phyloP scores from a whole-genome alignment of 2,113 vertebrate genomes.

The Dasyornis broadbenti region DNA sequence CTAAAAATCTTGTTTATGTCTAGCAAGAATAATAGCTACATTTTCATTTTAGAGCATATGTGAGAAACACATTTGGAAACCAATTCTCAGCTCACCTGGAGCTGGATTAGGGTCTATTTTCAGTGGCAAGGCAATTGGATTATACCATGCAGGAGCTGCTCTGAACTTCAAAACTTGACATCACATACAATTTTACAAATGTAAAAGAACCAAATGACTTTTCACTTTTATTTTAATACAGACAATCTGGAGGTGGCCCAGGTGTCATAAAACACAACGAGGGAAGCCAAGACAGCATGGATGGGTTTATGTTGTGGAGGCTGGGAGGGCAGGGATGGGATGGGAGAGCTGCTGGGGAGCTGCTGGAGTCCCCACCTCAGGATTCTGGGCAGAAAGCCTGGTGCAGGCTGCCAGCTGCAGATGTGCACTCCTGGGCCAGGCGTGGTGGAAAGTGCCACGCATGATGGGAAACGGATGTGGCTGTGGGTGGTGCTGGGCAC shows the following conservation, averaged over 20 bases:
- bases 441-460: accelerated
- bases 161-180: neutral
- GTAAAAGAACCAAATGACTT: neutral
- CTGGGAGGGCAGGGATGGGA: neutral
- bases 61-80: conserved; percentile 58
- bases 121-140: neutral
- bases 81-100: neutral
- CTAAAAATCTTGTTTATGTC: neutral
- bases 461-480: neutral
- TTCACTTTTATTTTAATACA: neutral
- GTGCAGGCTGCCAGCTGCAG: neutral
- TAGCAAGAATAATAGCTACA: neutral
- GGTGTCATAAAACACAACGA: neutral
- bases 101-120: neutral
- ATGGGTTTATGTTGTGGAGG: accelerated
- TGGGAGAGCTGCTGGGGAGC: neutral
- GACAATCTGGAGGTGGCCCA: neutral
- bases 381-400: neutral
- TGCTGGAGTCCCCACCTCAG: neutral
- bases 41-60: conserved; percentile 41
- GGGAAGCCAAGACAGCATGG: accelerated
- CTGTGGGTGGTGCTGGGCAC: neutral
- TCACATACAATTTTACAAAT: neutral
- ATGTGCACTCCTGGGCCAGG: neutral
- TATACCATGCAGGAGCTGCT: neutral